phyloP scores from a whole-genome alignment of 2,888 invertebrate genomes.

The Pyrrhosoma nymphula region DNA sequence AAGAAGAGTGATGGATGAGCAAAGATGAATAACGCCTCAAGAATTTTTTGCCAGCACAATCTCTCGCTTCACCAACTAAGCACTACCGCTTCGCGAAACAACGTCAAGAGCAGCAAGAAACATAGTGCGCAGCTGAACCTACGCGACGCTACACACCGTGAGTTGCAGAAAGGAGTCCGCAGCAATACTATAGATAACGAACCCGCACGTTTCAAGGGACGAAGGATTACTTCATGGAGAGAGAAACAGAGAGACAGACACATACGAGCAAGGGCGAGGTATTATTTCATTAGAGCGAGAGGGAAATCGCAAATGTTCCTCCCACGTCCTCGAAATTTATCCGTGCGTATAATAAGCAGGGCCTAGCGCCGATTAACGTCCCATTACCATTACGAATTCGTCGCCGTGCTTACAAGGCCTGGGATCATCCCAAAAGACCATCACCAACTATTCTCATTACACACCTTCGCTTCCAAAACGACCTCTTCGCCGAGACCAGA shows the following conservation, averaged over 20 bases:
- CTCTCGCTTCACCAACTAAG: background rate
- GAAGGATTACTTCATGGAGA: background rate
- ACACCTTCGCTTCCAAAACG: slow-evolving; percentile 25
- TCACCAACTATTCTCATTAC: slow-evolving; percentile 36
- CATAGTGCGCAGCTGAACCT: background rate
- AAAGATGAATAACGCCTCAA: too few species aligned
- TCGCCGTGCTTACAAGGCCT: slow-evolving; percentile 23
- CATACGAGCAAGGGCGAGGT: background rate
- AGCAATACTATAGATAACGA: too few species aligned
- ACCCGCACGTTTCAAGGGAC: too few species aligned
- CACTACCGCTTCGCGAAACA: background rate
- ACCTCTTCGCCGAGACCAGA: background rate
- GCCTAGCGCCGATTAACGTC: slow-evolving; percentile 17
- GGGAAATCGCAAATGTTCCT: background rate
- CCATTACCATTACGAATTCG: slow-evolving; percentile 39
- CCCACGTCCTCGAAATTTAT: slow-evolving; percentile 14
- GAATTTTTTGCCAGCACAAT: too few species aligned
- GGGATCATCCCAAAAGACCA: slow-evolving; percentile 33
- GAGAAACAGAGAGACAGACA: background rate
- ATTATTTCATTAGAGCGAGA: slow-evolving; percentile 26
- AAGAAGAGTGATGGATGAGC: too few species aligned
- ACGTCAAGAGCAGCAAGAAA: background rate
- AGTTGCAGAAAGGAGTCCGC: background rate
- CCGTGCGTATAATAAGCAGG: slow-evolving; percentile 39
- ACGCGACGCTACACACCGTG: background rate